These are phyloP conservation scores for Cacoxenus indagator DNA, from an alignment of 2,888 invertebrate genomes.

Conservation along the genomic window DNA sequence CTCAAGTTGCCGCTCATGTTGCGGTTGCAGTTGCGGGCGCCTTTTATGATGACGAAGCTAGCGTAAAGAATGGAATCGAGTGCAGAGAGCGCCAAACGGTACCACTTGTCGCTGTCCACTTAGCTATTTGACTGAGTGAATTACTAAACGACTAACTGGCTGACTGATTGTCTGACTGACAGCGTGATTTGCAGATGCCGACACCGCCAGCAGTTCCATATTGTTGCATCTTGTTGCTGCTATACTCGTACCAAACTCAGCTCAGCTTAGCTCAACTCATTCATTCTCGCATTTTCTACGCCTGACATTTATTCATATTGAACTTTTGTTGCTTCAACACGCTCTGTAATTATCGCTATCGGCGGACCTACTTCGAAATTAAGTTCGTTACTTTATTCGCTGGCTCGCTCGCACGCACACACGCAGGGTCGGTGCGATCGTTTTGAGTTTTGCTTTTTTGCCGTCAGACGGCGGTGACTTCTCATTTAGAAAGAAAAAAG, in stretches of 20 bases:
- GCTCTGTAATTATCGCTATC: slow-evolving; percentile 22
- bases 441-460: background rate
- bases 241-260: background rate
- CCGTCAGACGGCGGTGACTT: slow-evolving; percentile 5
- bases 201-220: background rate
- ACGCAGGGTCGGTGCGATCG: too few species aligned
- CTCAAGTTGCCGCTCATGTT: background rate
- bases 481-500: background rate
- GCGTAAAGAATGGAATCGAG: slow-evolving; percentile 3
- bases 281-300: slow-evolving; percentile 7
- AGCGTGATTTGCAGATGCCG: too few species aligned
- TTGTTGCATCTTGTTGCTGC: slow-evolving; percentile 1
- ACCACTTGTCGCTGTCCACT: background rate
- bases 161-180: too few species aligned
- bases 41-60: slow-evolving; percentile 2
- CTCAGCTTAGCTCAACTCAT: background rate
- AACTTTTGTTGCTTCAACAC: slow-evolving; percentile 5
- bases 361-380: slow-evolving; percentile 3
- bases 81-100: background rate
- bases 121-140: too few species aligned
- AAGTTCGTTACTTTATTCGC: background rate
- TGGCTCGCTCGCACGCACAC: too few species aligned
- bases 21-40: background rate
- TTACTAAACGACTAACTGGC: too few species aligned
- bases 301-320: slow-evolving; percentile 23